Conservation (phyloP, 1,140 invertebrate species). For the Plutomurus gul region DNA sequence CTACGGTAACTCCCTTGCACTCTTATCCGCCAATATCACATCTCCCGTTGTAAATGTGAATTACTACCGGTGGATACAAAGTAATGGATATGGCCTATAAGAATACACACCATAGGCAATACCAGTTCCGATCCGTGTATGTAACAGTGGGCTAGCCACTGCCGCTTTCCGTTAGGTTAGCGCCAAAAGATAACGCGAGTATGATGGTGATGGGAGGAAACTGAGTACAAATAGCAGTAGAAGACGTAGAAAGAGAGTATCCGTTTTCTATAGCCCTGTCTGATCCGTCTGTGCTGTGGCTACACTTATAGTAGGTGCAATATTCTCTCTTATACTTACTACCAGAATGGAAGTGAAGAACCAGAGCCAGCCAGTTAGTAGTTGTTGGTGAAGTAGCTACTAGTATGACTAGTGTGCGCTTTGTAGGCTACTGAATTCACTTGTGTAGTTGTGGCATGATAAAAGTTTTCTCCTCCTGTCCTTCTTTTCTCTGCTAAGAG, state of each 20-base stretch:
- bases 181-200: slow-evolving; percentile 26
- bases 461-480: background rate
- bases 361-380: no score
- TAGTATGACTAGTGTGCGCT: no score
- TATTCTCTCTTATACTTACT: no score
- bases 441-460: background rate
- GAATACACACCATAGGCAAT: no score
- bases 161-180: no score
- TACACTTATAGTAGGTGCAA: no score
- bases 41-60: background rate
- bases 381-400: no score
- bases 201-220: background rate
- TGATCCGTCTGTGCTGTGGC: no score
- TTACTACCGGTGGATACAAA: background rate
- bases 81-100: slow-evolving; percentile 9
- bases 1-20: background rate
- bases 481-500: background rate
- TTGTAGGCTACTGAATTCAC: no score
- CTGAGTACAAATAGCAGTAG: background rate
- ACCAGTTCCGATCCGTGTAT: no score
- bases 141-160: background rate
- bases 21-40: background rate
- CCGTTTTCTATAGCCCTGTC: no score
- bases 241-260: background rate
- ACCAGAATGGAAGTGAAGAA: no score